phyloP scores from a whole-genome alignment of 92 coral and sea anemone species.

The Parazoanthus atlanticus region DNA sequence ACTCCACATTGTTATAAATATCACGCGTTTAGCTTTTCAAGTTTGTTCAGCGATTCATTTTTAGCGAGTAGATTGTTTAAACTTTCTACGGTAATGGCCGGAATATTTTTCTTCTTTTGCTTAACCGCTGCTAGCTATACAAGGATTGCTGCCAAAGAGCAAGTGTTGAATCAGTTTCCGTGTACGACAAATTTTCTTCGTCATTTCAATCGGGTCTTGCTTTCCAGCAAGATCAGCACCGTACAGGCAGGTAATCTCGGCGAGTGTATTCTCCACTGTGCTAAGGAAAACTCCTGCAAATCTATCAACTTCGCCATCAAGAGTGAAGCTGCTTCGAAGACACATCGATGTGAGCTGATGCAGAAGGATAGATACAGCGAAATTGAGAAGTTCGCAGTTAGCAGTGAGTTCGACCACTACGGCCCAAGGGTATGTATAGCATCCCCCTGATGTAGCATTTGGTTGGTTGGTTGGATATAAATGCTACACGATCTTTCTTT shows the following conservation, averaged over 20 bases:
- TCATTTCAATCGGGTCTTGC: neutral
- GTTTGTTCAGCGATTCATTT: too few relatives aligned
- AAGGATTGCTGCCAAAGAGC: too few relatives aligned
- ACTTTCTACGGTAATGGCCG: too few relatives aligned
- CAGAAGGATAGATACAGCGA: conserved; percentile 10
- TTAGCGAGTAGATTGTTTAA: too few relatives aligned
- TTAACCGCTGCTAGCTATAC: too few relatives aligned
- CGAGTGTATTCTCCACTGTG: conserved; percentile 16
- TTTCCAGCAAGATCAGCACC: neutral
- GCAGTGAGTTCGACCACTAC: conserved; percentile 8
- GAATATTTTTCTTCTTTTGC: too few relatives aligned
- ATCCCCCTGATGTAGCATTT: too few relatives aligned
- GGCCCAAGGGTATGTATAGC: conserved; percentile 18
- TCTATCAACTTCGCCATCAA: conserved; percentile 8
- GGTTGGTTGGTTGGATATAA: too few relatives aligned
- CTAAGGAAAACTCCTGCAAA: conserved; percentile 4
- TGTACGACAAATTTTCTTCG: neutral
- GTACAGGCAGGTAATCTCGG: neutral
- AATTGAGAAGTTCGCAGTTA: neutral
- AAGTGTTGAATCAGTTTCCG: neutral
- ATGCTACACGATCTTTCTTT: too few relatives aligned
- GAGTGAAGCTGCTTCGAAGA: neutral
- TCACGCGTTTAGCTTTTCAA: too few relatives aligned
- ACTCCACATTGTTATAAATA: too few relatives aligned
- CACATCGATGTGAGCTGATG: conserved; percentile 4